These are phyloP conservation scores for Hydrotaea diabolus DNA, from an alignment of 2,888 invertebrate genomes.

Conservation along the genomic window DNA sequence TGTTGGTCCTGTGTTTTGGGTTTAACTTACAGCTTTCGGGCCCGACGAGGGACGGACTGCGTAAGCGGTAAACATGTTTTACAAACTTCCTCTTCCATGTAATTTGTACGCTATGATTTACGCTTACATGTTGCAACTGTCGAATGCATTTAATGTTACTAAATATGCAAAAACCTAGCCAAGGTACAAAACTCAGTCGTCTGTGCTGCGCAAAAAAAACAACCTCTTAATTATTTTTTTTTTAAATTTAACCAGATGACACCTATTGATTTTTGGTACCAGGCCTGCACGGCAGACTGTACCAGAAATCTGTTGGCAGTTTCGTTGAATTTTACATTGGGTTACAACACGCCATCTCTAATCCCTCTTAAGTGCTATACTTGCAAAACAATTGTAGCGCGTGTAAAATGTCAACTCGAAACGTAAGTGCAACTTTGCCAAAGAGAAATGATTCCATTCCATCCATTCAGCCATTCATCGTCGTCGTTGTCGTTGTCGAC, in stretches of 20 bases:
- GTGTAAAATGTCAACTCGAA: slow-evolving; percentile 20
- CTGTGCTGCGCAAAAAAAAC: too few relatives aligned
- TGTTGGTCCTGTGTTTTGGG: not conserved
- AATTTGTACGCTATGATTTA: not conserved
- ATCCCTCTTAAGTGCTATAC: not conserved
- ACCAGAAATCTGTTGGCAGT: too few relatives aligned
- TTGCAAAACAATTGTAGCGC: not conserved
- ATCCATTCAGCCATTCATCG: not conserved
- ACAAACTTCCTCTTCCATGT: slow-evolving; percentile 4
- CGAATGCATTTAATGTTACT: not conserved
- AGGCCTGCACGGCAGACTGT: too few relatives aligned
- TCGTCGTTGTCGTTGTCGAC: too few relatives aligned
- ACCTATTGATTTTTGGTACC: not conserved
- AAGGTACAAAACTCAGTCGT: not conserved
- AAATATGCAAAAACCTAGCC: not conserved
- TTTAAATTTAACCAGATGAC: not conserved
- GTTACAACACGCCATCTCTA: too few relatives aligned
- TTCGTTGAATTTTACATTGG: too few relatives aligned
- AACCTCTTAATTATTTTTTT: slow-evolving; percentile 2
- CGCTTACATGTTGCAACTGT: not conserved
- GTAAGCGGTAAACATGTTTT: not conserved
- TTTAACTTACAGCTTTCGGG: not conserved
- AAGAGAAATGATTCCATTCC: not conserved
- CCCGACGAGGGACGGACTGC: not conserved
- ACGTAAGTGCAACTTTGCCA: slow-evolving; percentile 10